Percentiles rank a stretch among this genome's conserved stretches.
phyloP scores from a whole-genome alignment of 2,113 vertebrate species.

The Electrona antarctica region DNA sequence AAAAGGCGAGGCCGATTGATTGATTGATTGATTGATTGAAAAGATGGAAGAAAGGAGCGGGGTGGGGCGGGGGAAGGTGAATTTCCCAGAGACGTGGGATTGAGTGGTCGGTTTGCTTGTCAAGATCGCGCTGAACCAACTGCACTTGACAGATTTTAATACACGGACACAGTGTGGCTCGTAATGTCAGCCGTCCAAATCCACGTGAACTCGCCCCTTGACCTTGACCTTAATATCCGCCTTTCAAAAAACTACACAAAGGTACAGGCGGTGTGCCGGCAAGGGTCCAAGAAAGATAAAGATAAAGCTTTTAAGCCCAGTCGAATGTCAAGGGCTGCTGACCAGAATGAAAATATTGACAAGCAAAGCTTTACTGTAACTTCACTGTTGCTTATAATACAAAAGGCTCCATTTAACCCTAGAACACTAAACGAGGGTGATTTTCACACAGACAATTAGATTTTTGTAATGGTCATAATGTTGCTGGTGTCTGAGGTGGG shows the following conservation, averaged over 20 bases:
- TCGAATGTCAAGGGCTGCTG: neutral
- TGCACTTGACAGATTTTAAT: conserved; percentile 23
- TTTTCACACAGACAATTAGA: too few relatives aligned
- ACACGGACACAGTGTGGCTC: conserved; percentile 40
- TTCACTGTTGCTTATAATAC: too few relatives aligned
- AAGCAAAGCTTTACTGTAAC: conserved; percentile 3
- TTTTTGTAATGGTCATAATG: too few relatives aligned
- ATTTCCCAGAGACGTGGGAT: neutral
- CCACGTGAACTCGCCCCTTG: conserved; percentile 30
- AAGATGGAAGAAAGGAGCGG: neutral
- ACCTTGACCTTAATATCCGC: conserved; percentile 27
- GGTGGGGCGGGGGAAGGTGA: neutral
- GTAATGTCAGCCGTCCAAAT: conserved; percentile 42
- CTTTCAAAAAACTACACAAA: conserved; percentile 48
- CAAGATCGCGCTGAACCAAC: conserved; percentile 7
- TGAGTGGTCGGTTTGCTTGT: neutral
- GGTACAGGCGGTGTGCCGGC: conserved; percentile 10
- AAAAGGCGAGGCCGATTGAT: neutral
- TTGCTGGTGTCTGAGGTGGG: too few relatives aligned
- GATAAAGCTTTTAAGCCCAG: conserved; percentile 20
- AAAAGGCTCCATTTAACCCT: too few relatives aligned
- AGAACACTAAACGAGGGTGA: too few relatives aligned
- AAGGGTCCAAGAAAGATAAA: conserved; percentile 42
- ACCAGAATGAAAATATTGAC: conserved; percentile 27
- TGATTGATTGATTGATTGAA: conserved; percentile 16